These are phyloP conservation scores for Drosophila robusta DNA, from an alignment of 2,888 invertebrate genomes.

Conservation along the genomic window DNA sequence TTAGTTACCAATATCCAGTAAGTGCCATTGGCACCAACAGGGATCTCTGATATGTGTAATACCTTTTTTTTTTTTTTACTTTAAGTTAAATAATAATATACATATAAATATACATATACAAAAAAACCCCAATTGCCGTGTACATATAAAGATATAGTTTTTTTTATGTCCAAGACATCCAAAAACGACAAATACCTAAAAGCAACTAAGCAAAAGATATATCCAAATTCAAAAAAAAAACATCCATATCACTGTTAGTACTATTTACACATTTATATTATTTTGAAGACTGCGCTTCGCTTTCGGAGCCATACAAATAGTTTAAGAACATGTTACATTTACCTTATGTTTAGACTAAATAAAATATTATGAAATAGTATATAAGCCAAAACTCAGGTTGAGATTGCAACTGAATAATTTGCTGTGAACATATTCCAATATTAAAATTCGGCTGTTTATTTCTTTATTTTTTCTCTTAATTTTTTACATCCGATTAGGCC, in stretches of 20 bases:
- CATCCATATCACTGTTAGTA: slow-evolving; percentile 11
- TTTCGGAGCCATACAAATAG: slow-evolving; percentile 38
- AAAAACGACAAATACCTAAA: slow-evolving; percentile 6
- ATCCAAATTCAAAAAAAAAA: slow-evolving; percentile 1
- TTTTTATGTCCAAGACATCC: slow-evolving; percentile 1
- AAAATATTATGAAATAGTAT: slow-evolving; percentile 15
- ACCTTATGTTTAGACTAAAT: no score
- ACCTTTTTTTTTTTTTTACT: no score
- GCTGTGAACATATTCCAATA: slow-evolving; percentile 67
- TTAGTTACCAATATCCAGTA: slow-evolving; percentile 62
- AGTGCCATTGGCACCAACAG: slow-evolving; percentile 62
- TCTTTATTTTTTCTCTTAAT: not conserved
- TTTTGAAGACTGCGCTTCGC: slow-evolving; percentile 67
- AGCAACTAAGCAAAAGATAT: slow-evolving; percentile 20
- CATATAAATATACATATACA: no score
- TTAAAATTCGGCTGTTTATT: slow-evolving; percentile 30
- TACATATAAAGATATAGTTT: slow-evolving; percentile 14
- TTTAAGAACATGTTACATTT: slow-evolving; percentile 5
- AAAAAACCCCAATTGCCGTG: slow-evolving; percentile 4
- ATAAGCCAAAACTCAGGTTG: slow-evolving; percentile 70
- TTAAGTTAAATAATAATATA: not conserved
- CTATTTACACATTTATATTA: slow-evolving; percentile 41
- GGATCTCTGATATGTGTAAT: slow-evolving; percentile 65
- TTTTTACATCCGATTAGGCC: not conserved
- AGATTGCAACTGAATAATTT: slow-evolving; percentile 75